phyloP scores from a whole-genome alignment of 2,113 vertebrate genomes.

The Carassius carassius region DNA sequence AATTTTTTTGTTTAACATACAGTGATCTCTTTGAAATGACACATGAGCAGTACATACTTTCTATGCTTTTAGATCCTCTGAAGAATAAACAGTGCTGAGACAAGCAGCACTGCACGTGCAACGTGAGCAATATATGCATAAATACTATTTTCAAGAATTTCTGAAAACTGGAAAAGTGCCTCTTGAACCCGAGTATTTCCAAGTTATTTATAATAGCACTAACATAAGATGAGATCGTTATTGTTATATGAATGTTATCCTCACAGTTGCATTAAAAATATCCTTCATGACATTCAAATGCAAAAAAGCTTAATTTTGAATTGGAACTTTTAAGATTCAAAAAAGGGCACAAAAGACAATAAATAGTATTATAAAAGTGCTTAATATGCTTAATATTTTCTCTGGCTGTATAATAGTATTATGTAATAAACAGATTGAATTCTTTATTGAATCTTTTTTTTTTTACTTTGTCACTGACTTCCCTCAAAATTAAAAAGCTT shows the following conservation, averaged over 20 bases:
- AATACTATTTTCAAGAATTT: neutral
- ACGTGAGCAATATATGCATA: neutral
- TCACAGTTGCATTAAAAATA: neutral
- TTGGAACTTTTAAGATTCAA: neutral
- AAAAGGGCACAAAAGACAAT: neutral
- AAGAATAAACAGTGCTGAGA: neutral
- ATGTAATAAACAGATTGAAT: neutral
- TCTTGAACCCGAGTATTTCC: neutral
- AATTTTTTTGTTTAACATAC: too few species aligned
- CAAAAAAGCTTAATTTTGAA: neutral
- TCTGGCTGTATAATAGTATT: neutral
- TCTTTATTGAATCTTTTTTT: neutral
- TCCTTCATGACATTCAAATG: neutral
- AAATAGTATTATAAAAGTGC: neutral
- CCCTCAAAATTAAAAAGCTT: neutral
- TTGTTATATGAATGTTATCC: neutral
- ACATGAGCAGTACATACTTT: neutral
- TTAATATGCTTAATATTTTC: neutral
- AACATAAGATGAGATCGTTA: neutral
- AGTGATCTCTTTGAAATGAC: neutral
- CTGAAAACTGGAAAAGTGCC: neutral
- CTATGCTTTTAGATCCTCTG: neutral
- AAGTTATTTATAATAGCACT: neutral
- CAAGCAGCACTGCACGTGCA: constrained; percentile 3
- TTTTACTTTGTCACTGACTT: neutral